phyloP scores from a whole-genome alignment of 2,888 invertebrate genomes.

The Adelognathus sp. region DNA sequence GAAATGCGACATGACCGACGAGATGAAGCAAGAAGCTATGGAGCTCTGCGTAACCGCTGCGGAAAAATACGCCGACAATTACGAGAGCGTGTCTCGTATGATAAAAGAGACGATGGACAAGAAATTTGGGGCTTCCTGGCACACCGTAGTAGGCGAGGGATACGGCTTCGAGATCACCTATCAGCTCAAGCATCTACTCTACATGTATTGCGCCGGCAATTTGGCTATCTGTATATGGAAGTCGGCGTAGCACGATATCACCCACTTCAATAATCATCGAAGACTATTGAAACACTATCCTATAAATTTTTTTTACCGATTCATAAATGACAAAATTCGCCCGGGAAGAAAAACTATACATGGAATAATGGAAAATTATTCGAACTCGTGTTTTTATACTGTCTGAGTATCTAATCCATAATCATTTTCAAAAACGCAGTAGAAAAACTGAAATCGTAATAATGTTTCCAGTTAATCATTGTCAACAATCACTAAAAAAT shows the following conservation, averaged over 20 bases:
- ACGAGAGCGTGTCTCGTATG: constrained; percentile 85
- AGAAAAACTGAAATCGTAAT: too few relatives aligned
- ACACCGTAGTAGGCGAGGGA: constrained; percentile 87
- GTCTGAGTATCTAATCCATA: too few relatives aligned
- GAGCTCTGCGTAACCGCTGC: constrained; percentile 86
- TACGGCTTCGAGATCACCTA: constrained; percentile 87
- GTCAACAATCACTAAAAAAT: too few relatives aligned
- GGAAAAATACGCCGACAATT: constrained; percentile 85
- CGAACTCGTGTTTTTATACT: too few relatives aligned
- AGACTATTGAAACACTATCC: background rate
- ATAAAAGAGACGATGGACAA: constrained; percentile 88
- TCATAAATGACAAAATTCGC: background rate
- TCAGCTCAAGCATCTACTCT: constrained; percentile 84
- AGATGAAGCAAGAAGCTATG: constrained; percentile 86
- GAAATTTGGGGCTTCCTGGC: constrained; percentile 87
- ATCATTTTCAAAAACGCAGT: too few relatives aligned
- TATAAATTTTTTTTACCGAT: background rate
- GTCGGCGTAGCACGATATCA: constrained; percentile 78
- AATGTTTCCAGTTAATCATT: too few relatives aligned
- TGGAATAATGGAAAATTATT: background rate
- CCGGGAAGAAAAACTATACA: background rate
- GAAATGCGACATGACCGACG: constrained; percentile 86
- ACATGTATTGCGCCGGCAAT: constrained; percentile 86
- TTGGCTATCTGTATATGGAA: constrained; percentile 86
- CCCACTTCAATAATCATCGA: background rate